Percentiles rank a stretch among this genome's conserved stretches.
phyloP scores from a whole-genome alignment of 2,888 invertebrate genomes.

The Epistrophe grossulariae region DNA sequence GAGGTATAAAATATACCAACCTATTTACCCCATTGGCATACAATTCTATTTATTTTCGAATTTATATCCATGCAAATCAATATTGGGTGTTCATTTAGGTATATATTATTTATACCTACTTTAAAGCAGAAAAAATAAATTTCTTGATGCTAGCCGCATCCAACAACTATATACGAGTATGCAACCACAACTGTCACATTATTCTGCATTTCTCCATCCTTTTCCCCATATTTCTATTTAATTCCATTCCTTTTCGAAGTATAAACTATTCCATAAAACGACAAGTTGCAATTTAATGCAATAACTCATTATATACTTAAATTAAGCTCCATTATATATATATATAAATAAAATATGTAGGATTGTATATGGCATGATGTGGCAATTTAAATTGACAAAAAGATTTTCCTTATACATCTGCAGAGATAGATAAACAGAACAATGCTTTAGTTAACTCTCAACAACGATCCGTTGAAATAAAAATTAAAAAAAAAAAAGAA shows the following conservation, averaged over 20 bases:
- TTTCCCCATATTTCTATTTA: not conserved
- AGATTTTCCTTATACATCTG: constrained; percentile 49
- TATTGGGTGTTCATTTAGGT: not conserved
- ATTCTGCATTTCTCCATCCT: constrained; percentile 32
- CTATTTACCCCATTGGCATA: no score
- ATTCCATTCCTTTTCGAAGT: not conserved
- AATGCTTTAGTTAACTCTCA: constrained; percentile 56
- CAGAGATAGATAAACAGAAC: constrained; percentile 46
- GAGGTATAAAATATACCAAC: no score
- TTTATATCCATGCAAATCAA: constrained; percentile 9
- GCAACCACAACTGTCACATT: constrained; percentile 70
- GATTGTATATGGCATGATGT: not conserved
- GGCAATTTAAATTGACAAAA: constrained; percentile 74
- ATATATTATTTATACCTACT: not conserved
- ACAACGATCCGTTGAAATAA: constrained; percentile 27
- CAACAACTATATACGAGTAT: constrained; percentile 55
- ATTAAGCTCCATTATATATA: not conserved
- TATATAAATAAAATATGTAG: no score
- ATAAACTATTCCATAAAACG: not conserved
- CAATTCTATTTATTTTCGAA: not conserved
- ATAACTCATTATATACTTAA: constrained; percentile 47
- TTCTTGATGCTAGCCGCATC: constrained; percentile 57
- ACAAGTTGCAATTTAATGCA: constrained; percentile 64
- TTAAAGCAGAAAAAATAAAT: not conserved
- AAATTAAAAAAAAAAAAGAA: constrained; percentile 30